phyloP scores from a whole-genome alignment of 2,113 vertebrate species.

The Brachypteracias leptosomus region DNA sequence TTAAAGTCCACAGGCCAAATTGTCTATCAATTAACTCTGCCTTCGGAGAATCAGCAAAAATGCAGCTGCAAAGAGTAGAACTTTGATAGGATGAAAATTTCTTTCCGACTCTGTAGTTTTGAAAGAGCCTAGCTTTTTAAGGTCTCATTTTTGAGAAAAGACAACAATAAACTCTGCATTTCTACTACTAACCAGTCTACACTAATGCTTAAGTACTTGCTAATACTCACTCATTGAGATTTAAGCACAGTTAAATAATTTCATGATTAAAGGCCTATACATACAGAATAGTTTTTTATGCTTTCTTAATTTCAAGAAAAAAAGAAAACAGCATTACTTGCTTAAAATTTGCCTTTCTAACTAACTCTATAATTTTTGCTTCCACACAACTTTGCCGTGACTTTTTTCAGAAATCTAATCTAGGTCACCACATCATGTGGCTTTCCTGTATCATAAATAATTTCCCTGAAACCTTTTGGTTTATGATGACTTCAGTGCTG shows the following conservation, averaged over 20 bases:
- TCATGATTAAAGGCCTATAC: not conserved
- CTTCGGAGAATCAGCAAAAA: slow-evolving; percentile 64
- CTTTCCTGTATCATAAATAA: not conserved
- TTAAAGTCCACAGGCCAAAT: slow-evolving; percentile 62
- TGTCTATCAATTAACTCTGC: slow-evolving; percentile 54
- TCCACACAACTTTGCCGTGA: not conserved
- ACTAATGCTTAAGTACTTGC: not conserved
- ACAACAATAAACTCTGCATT: not conserved
- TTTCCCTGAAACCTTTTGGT: not conserved
- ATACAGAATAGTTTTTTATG: not conserved
- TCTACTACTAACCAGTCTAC: not conserved
- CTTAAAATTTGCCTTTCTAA: not conserved
- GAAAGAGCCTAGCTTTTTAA: not conserved
- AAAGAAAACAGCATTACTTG: not conserved
- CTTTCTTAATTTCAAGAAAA: not conserved
- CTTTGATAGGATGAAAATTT: slow-evolving; percentile 25
- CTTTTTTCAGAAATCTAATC: not conserved
- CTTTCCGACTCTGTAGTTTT: not conserved
- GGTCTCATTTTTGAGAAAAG: not conserved
- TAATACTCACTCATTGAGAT: not conserved
- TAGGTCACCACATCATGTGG: not conserved
- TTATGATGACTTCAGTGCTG: not conserved
- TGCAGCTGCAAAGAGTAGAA: slow-evolving; percentile 48
- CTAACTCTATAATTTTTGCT: not conserved
- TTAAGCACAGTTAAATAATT: not conserved